Percentiles rank a stretch among this genome's conserved stretches.
Conservation (phyloP, 2,113 vertebrate genomes). For the Tachycineta bicolor region DNA sequence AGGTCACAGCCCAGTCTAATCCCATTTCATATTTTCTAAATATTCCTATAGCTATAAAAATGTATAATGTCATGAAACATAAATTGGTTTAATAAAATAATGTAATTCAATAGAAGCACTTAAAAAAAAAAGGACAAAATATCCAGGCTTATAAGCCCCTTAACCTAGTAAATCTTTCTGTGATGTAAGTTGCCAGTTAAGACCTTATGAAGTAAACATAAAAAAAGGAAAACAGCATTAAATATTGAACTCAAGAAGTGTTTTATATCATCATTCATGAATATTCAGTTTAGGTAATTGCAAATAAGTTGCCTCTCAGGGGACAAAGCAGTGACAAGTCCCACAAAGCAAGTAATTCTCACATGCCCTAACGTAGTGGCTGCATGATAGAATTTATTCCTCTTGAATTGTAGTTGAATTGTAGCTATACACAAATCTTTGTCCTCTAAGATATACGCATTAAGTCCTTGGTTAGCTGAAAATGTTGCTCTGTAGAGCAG, state of each 20-base stretch:
- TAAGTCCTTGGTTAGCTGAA: neutral
- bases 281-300: neutral
- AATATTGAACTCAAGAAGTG: neutral
- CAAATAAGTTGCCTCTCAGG: neutral
- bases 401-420: neutral
- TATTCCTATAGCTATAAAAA: neutral
- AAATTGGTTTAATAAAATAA: neutral
- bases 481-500: neutral
- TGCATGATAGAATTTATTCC: neutral
- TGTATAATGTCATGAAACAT: neutral
- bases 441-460: accelerated
- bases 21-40: neutral
- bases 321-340: neutral
- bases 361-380: neutral
- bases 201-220: neutral
- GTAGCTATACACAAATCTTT: neutral
- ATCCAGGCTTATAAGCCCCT: neutral
- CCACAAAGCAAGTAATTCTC: neutral
- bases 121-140: neutral
- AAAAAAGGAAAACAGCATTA: neutral
- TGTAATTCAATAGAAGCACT: neutral
- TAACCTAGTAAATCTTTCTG: neutral
- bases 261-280: neutral
- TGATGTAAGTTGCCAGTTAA: neutral
- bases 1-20: neutral